Evolutionary conservation across 2,888 invertebrate genomes (phyloP), one percentile per base, ranked within the genome.

Genomic region (Thelaira solivaga): DNA sequence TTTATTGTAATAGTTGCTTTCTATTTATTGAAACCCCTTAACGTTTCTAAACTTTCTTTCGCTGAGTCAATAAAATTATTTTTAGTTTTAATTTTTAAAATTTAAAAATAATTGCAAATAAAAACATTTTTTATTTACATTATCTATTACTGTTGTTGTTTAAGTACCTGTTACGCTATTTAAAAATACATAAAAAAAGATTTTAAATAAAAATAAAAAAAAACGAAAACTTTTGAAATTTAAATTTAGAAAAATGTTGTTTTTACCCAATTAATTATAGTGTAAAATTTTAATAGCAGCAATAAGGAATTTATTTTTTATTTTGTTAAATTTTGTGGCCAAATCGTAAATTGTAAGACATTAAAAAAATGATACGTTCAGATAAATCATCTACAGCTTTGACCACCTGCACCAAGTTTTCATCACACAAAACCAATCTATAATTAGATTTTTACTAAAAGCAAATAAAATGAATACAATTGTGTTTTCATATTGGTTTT

Each of bases 61-160:
- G 62, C 49, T 79, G 76, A 76, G 62, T 79, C 79, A 79, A 72
- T 51, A 10, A 4, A 49, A 51, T 62, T 79, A 79, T 79, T 76
- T 76, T 76, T 79, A 76, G 76, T 68, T 29, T 20, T 51, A 10
- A 64, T 62, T 75, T 67, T 65, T 51, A 67, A 64, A 73, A 76
- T 67, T 65, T 51, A 67, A 64, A 73, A 76, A 76, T 72, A 76
- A 72, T 55, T 57, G 13, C 24, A 4, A 39, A 55, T 39, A 26
- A 20, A 22, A 53, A 55, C 34, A 53, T 61, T 51, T n/a, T 53
- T 13, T 26, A 43, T 62, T 36, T 36, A 45, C 26, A n/a, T n/a
- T n/a, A n/a, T n/a, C n/a, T n/a, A n/a, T 55, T 62, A 22, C 45
- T 29, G 26, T 18, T 29, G 11, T 62, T 26, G 43, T 16, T 43